Conservation (phyloP, 2,888 invertebrate species). For the Polia nebulosa region DNA sequence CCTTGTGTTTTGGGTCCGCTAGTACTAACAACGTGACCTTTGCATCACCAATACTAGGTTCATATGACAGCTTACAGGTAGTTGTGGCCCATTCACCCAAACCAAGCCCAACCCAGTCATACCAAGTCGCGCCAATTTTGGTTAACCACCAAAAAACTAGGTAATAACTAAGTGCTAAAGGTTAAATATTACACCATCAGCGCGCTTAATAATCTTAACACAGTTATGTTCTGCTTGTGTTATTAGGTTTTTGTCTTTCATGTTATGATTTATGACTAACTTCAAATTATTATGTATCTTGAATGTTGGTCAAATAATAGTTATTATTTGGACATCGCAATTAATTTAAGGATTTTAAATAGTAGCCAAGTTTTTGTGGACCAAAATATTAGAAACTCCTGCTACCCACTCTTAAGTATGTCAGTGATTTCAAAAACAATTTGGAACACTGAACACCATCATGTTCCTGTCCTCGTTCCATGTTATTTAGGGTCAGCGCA, state of each 20-base stretch:
- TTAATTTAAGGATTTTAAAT: conserved; percentile 18
- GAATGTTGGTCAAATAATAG: conserved; percentile 31
- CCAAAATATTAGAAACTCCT: neutral
- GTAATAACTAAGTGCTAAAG: conserved; percentile 53
- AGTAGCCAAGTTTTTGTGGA: neutral
- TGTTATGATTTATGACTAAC: conserved; percentile 42
- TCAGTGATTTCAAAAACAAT: too few relatives aligned
- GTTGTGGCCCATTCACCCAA: conserved; percentile 17
- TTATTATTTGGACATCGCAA: conserved; percentile 37
- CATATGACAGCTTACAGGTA: conserved; percentile 1
- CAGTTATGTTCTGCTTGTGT: conserved; percentile 21
- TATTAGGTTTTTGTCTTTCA: conserved; percentile 57
- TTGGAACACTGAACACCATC: too few relatives aligned
- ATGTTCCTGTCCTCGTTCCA: too few relatives aligned
- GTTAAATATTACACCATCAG: conserved; percentile 54
- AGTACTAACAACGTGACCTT: conserved; percentile 1
- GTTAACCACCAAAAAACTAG: conserved; percentile 62
- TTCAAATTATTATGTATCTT: conserved; percentile 33
- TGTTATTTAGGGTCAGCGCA: too few relatives aligned
- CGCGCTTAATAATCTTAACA: conserved; percentile 46
- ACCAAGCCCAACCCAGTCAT: too few relatives aligned
- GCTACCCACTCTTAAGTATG: neutral
- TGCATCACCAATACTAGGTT: conserved; percentile 8
- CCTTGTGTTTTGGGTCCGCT: neutral
- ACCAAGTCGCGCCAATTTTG: conserved; percentile 50